Evolutionary conservation across 2,888 invertebrate genomes (phyloP).

Genomic region (Macropis europaea): DNA sequence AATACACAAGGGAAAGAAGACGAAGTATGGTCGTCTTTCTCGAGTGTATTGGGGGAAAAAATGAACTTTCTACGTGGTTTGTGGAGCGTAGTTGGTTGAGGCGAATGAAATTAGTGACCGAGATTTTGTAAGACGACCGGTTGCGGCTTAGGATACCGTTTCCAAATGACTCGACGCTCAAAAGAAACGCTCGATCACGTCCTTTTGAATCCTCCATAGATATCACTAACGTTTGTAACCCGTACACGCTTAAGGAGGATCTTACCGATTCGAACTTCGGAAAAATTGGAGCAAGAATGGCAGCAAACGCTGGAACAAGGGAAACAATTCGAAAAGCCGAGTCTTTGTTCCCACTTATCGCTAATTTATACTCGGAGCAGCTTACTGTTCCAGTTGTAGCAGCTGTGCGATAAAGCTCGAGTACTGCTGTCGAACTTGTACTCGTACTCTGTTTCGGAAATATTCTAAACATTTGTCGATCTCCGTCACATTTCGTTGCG

Average conservation of each 20-base stretch:
- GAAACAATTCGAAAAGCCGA: background rate
- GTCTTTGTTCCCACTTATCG: constrained; percentile 55
- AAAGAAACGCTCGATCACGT: background rate
- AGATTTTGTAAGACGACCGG: constrained; percentile 62
- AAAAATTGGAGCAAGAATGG: background rate
- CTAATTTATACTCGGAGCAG: background rate
- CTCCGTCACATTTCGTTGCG: background rate
- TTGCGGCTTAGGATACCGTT: constrained; percentile 31
- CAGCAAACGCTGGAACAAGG: background rate
- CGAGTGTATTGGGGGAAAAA: background rate
- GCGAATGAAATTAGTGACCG: constrained; percentile 45
- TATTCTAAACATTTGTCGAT: background rate
- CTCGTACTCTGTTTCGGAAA: background rate
- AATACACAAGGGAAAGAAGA: too few species aligned
- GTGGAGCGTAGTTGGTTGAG: background rate
- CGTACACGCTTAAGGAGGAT: background rate
- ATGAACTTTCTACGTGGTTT: constrained; percentile 21
- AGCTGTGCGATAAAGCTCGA: constrained; percentile 35
- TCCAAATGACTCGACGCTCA: background rate
- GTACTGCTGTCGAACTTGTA: background rate
- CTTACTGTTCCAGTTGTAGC: constrained; percentile 16
- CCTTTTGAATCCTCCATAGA: background rate
- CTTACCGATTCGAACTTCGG: background rate
- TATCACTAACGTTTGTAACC: background rate
- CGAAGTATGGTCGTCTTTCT: background rate